A percentile compares a stretch with the other conserved stretches of the same genome.
Evolutionary conservation across 2,797 vertebrate species (phyloP).

Genomic region (Squalus acanthias): DNA sequence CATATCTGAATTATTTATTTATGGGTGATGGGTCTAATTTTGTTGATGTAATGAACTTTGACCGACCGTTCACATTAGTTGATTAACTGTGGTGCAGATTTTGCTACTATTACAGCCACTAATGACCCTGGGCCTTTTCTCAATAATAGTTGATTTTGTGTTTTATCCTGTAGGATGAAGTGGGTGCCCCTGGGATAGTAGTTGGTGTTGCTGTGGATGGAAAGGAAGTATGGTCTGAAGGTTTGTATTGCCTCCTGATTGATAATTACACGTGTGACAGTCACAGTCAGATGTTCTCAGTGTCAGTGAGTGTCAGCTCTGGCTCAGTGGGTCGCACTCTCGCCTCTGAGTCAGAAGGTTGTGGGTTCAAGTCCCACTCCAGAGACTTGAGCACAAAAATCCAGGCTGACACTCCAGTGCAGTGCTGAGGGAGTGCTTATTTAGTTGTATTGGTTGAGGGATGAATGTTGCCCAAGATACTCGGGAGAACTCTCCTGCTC

Average conservation of each 20-base stretch:
- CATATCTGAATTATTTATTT: too few species aligned
- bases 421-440: too few species aligned
- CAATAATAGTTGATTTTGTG: neutral
- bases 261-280: neutral
- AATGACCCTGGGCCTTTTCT: neutral
- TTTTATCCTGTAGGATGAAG: conserved; percentile 71
- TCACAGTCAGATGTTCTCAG: neutral
- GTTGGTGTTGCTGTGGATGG: conserved; percentile 91
- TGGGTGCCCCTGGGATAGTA: conserved; percentile 82
- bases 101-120: neutral
- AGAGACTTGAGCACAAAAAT: too few species aligned
- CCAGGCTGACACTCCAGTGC: too few species aligned
- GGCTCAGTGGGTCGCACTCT: too few species aligned
- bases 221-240: conserved; percentile 82
- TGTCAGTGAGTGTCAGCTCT: too few species aligned
- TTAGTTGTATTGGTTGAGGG: neutral
- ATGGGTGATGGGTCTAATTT: too few species aligned
- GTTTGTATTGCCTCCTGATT: conserved; percentile 53
- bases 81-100: neutral
- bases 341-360: too few species aligned
- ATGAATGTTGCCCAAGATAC: neutral
- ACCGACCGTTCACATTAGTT: too few species aligned
- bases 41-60: too few species aligned
- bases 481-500: neutral
- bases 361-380: too few species aligned